Evolutionary conservation across 2,888 invertebrate species (phyloP).

Genomic region (Galerucella calmariensis): DNA sequence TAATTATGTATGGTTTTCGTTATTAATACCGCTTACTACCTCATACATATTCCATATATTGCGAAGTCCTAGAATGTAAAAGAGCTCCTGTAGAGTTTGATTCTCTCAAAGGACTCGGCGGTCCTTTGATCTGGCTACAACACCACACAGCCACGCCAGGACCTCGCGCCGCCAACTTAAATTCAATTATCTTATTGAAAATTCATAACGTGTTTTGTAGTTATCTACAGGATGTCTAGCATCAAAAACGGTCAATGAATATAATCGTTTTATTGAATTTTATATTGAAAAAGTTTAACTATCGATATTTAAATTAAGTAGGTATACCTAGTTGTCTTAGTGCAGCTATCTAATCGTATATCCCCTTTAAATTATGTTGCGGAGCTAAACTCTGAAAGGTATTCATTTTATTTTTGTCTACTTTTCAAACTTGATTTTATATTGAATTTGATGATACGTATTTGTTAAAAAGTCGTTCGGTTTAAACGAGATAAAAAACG

Average conservation of each 20-base stretch:
- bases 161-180: constrained; percentile 48
- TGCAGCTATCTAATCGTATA: too few relatives aligned
- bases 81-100: constrained; percentile 39
- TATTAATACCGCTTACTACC: constrained; percentile 40
- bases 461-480: too few relatives aligned
- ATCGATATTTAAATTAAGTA: too few relatives aligned
- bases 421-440: too few relatives aligned
- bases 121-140: constrained; percentile 51
- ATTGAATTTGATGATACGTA: too few relatives aligned
- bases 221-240: background rate
- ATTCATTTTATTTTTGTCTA: too few relatives aligned
- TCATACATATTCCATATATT: constrained; percentile 39
- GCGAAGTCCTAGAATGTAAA: constrained; percentile 44
- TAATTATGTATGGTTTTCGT: constrained; percentile 43
- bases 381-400: too few relatives aligned
- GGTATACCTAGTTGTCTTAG: too few relatives aligned
- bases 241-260: background rate
- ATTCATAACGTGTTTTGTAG: constrained; percentile 40
- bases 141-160: constrained; percentile 39
- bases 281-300: too few relatives aligned
- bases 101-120: constrained; percentile 43
- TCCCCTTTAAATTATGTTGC: too few relatives aligned
- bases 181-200: constrained; percentile 50
- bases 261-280: too few relatives aligned
- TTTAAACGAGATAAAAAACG: too few relatives aligned